phyloP scores from a whole-genome alignment of 2,888 invertebrate genomes.

The Cephus runcator region DNA sequence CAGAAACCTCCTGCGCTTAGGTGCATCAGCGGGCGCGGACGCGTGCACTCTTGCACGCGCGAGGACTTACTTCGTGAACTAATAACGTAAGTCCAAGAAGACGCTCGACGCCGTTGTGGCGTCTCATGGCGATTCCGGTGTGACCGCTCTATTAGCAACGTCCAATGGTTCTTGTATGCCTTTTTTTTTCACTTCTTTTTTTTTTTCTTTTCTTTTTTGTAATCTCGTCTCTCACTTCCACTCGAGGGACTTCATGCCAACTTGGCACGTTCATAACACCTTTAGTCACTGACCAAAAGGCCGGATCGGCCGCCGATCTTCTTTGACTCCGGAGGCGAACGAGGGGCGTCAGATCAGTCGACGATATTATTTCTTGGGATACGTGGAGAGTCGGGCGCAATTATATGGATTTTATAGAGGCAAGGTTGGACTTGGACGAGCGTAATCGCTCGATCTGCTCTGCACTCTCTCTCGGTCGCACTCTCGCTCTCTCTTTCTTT shows the following conservation, averaged over 20 bases:
- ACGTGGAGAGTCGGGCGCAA: conserved; percentile 38
- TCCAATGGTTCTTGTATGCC: neutral
- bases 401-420: conserved; percentile 55
- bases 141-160: neutral
- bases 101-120: neutral
- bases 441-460: conserved; percentile 44
- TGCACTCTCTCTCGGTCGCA: conserved; percentile 21
- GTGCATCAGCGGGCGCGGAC: neutral
- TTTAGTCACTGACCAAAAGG: neutral
- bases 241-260: neutral
- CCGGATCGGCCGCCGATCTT: neutral
- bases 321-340: neutral
- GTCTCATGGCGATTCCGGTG: neutral
- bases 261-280: neutral
- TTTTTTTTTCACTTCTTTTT: too few species aligned
- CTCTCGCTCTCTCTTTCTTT: conserved; percentile 1
- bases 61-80: neutral
- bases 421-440: conserved; percentile 30
- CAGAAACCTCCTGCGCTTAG: neutral
- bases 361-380: conserved; percentile 35
- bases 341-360: conserved; percentile 26
- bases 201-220: neutral
- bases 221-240: neutral
- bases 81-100: neutral
- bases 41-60: neutral